These are phyloP conservation scores for Liposcelis brunnea DNA, from an alignment of 2,888 invertebrate species.

Conservation along the genomic window DNA sequence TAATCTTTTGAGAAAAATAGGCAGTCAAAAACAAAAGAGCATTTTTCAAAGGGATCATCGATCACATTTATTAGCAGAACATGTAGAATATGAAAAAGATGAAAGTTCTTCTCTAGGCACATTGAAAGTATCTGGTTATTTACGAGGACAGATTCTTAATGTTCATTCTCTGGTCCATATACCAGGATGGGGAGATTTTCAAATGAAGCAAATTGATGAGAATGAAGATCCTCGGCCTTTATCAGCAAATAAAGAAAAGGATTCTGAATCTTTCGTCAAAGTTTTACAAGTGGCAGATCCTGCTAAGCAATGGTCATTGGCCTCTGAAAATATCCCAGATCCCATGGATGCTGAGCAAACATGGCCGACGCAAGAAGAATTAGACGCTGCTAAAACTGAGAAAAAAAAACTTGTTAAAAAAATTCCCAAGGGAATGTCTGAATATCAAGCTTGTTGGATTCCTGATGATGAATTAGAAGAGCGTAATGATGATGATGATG, in stretches of 20 bases:
- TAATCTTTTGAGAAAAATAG: constrained; percentile 56
- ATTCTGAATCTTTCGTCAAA: neutral
- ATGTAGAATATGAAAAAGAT: constrained; percentile 32
- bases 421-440: constrained; percentile 90
- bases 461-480: constrained; percentile 46
- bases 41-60: constrained; percentile 61
- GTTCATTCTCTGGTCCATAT: constrained; percentile 83
- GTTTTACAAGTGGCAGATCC: constrained; percentile 44
- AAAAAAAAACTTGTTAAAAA: constrained; percentile 53
- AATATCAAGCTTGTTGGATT: constrained; percentile 92
- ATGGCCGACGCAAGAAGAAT: constrained; percentile 88
- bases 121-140: constrained; percentile 68
- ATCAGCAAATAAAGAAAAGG: constrained; percentile 19
- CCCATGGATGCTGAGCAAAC: constrained; percentile 93
- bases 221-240: constrained; percentile 47
- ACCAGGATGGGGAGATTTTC: constrained; percentile 84
- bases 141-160: constrained; percentile 66
- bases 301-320: constrained; percentile 33
- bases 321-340: constrained; percentile 59
- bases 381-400: constrained; percentile 49
- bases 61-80: constrained; percentile 70
- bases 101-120: constrained; percentile 35
- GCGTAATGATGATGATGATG: constrained; percentile 32
- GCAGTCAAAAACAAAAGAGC: constrained; percentile 61
- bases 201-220: constrained; percentile 64